These are phyloP conservation scores for Drosophila borealis DNA, from an alignment of 2,888 invertebrate species.

Conservation along the genomic window DNA sequence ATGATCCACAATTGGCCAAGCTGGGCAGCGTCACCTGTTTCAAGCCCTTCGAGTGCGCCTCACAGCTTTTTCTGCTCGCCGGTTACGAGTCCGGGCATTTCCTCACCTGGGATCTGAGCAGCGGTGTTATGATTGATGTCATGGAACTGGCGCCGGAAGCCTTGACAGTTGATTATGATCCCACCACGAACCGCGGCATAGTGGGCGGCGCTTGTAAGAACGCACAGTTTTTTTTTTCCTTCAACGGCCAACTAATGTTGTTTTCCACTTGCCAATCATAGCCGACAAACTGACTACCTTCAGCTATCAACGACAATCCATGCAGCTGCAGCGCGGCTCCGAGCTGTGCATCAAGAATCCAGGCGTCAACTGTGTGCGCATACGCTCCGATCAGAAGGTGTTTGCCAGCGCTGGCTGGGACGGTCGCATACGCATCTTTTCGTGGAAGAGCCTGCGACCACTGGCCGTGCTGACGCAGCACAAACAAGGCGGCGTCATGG, in stretches of 20 bases:
- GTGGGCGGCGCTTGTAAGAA: conserved; percentile 86
- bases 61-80: conserved; percentile 87
- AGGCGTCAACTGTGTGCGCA: conserved; percentile 89
- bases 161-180: conserved; percentile 90
- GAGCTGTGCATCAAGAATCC: conserved; percentile 90
- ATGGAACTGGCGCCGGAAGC: conserved; percentile 87
- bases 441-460: conserved; percentile 90
- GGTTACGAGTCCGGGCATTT: conserved; percentile 92
- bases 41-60: conserved; percentile 85
- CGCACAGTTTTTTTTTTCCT: neutral
- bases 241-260: neutral
- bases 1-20: conserved; percentile 80
- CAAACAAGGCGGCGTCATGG: conserved; percentile 89
- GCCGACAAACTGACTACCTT: conserved; percentile 81
- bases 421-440: conserved; percentile 90
- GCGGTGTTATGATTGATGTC: conserved; percentile 83
- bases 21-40: conserved; percentile 87
- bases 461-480: conserved; percentile 91
- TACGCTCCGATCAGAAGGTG: conserved; percentile 90
- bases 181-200: conserved; percentile 88
- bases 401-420: conserved; percentile 92
- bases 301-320: conserved; percentile 81
- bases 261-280: conserved; percentile 15
- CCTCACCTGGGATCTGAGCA: conserved; percentile 89
- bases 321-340: conserved; percentile 86